Percentiles rank a stretch among this genome's conserved stretches.
Evolutionary conservation across 2,888 invertebrate genomes (phyloP).

Genomic region (Pocota personata): DNA sequence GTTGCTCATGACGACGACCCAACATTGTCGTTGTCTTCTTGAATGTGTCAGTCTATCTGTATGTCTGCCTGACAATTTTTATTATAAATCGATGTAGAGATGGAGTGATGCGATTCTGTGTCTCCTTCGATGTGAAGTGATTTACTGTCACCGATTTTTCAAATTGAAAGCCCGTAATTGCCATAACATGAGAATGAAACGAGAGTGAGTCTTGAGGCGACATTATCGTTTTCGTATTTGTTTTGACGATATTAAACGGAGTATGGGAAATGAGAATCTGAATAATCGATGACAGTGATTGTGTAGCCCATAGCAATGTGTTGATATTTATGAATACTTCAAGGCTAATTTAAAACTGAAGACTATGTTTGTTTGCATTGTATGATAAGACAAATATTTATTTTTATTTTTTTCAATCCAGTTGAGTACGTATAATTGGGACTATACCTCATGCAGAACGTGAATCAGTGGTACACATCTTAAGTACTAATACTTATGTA

Average conservation of each 20-base stretch:
- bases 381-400: background rate
- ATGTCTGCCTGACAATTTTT: slow-evolving; percentile 3
- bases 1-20: slow-evolving; percentile 13
- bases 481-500: too few relatives aligned
- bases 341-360: background rate
- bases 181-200: slow-evolving; percentile 28
- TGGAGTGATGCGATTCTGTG: background rate
- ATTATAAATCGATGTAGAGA: slow-evolving; percentile 33
- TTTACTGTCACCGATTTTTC: slow-evolving; percentile 58
- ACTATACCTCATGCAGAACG: too few relatives aligned
- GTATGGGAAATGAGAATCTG: slow-evolving; percentile 5
- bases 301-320: background rate
- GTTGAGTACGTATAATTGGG: background rate
- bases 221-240: slow-evolving; percentile 43
- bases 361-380: background rate
- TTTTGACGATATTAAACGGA: slow-evolving; percentile 8
- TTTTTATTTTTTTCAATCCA: too few relatives aligned
- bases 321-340: background rate
- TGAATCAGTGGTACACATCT: too few relatives aligned
- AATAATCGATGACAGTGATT: slow-evolving; percentile 35
- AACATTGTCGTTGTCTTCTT: background rate
- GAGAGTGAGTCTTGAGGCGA: slow-evolving; percentile 17
- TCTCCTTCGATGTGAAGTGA: slow-evolving; percentile 44
- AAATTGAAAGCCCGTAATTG: slow-evolving; percentile 55
- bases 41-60: background rate